A percentile compares a stretch with the other conserved stretches of the same genome.
These are phyloP conservation scores for Enoplosus armatus DNA, from an alignment of 2,797 vertebrate genomes.

Conservation along the genomic window DNA sequence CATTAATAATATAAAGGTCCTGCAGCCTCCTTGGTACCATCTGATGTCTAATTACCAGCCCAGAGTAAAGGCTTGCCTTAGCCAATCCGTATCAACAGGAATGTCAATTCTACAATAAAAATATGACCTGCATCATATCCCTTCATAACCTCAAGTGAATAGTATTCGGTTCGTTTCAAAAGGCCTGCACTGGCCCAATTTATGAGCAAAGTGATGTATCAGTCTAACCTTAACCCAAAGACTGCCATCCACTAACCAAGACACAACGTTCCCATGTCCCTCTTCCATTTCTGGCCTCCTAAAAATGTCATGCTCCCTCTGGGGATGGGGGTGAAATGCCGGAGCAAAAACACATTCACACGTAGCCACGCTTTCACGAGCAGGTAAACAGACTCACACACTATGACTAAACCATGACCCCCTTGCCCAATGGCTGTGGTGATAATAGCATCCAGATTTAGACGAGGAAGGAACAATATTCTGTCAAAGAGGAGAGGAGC, in stretches of 20 bases:
- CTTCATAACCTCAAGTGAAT: not conserved
- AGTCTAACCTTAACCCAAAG: conserved; percentile 8
- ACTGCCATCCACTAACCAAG: not conserved
- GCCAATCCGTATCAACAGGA: not conserved
- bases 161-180: not conserved
- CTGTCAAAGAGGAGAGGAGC: conserved; percentile 37
- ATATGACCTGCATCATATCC: not conserved
- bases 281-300: conserved; percentile 41
- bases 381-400: conserved; percentile 8
- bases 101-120: not conserved
- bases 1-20: not conserved
- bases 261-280: conserved; percentile 8
- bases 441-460: conserved; percentile 31
- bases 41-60: not conserved
- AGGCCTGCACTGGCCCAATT: not conserved
- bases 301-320: conserved; percentile 55
- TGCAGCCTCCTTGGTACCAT: not conserved
- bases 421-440: not conserved
- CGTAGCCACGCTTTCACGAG: conserved; percentile 7
- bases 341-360: conserved; percentile 26
- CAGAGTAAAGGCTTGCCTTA: not conserved
- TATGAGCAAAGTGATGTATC: not conserved
- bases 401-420: conserved; percentile 28
- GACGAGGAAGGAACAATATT: conserved; percentile 30
- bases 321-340: conserved; percentile 28